A percentile compares a stretch with the other conserved stretches of the same genome.
Evolutionary conservation across 2,888 invertebrate species (phyloP).

Genomic region (Apodemia mormo): DNA sequence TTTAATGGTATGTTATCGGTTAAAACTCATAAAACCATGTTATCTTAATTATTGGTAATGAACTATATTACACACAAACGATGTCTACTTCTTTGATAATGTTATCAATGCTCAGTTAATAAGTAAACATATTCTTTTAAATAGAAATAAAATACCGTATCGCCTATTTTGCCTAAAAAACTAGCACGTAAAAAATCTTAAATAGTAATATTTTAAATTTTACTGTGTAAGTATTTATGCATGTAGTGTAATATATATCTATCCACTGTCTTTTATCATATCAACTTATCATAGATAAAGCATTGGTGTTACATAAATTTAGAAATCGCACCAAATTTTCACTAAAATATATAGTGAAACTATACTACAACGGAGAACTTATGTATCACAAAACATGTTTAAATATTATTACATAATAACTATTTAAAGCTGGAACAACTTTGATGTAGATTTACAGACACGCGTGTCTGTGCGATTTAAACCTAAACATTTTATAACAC

Average conservation of each 20-base stretch:
- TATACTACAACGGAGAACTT: neutral
- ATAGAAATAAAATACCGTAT: too few relatives aligned
- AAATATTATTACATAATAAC: neutral
- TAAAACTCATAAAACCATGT: neutral
- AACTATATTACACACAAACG: neutral
- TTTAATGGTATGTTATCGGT: too few relatives aligned
- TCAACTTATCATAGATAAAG: neutral
- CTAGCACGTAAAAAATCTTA: too few relatives aligned
- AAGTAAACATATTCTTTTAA: neutral
- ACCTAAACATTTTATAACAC: too few relatives aligned
- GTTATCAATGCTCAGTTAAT: neutral
- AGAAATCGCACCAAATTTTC: conserved; percentile 11
- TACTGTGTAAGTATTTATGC: neutral
- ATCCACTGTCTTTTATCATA: neutral
- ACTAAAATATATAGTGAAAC: neutral
- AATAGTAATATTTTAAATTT: too few relatives aligned
- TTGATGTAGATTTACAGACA: neutral
- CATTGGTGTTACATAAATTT: neutral
- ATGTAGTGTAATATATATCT: neutral
- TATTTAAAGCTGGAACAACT: neutral
- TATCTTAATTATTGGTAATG: neutral
- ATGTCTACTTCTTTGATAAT: neutral
- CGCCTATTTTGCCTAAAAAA: too few relatives aligned
- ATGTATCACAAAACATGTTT: conserved; percentile 1
- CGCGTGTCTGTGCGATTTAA: too few relatives aligned